A percentile compares a stretch with the other conserved stretches of the same genome.
These are phyloP conservation scores for Drosophila siamana DNA, from an alignment of 2,888 invertebrate species.

Conservation along the genomic window DNA sequence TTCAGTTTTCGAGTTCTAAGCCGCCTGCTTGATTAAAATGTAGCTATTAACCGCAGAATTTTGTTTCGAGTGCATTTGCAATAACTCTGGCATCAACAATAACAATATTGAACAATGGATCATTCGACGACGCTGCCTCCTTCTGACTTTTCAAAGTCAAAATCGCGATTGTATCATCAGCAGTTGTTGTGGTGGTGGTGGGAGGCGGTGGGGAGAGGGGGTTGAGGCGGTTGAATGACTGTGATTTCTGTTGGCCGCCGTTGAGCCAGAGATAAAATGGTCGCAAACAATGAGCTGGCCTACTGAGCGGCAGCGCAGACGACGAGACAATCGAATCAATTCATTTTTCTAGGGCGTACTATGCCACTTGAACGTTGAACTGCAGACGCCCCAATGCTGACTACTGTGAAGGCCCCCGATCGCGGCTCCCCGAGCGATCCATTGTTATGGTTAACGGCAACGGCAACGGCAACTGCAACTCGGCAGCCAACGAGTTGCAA, in stretches of 20 bases:
- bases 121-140: conserved; percentile 44
- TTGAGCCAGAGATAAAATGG: conserved; percentile 57
- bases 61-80: conserved; percentile 70
- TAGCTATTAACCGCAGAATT: conserved; percentile 50
- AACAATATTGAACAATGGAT: conserved; percentile 69
- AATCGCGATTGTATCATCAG: conserved; percentile 83
- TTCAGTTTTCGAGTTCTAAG: not conserved
- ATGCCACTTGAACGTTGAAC: conserved; percentile 85
- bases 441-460: conserved; percentile 65
- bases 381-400: conserved; percentile 84
- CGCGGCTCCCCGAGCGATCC: conserved; percentile 54
- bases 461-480: conserved; percentile 29
- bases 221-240: conserved; percentile 35
- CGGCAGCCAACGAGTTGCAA: conserved; percentile 17
- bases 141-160: conserved; percentile 83
- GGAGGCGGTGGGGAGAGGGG: no score
- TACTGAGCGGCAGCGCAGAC: conserved; percentile 49
- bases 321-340: conserved; percentile 81
- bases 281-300: conserved; percentile 60
- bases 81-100: conserved; percentile 3
- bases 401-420: conserved; percentile 79
- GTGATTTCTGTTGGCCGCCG: conserved; percentile 56
- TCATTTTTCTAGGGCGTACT: conserved; percentile 84
- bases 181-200: conserved; percentile 36
- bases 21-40: conserved; percentile 38